A percentile compares a stretch with the other conserved stretches of the same genome.
These are phyloP conservation scores for Chamaetylas fuelleborni DNA, from an alignment of 2,113 vertebrate species.

Conservation along the genomic window DNA sequence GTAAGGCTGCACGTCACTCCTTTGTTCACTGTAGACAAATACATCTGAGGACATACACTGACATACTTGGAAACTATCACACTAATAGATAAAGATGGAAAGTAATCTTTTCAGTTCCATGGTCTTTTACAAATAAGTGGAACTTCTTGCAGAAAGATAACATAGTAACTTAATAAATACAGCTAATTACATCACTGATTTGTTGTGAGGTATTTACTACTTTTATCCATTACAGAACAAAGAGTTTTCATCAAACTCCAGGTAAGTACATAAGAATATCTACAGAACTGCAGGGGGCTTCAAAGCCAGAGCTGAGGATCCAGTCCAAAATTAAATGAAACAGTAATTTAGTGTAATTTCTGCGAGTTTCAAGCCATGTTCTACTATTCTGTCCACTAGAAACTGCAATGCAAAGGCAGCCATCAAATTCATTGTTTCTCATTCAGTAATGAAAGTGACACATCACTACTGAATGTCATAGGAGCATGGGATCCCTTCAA, in stretches of 20 bases:
- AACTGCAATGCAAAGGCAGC: background rate
- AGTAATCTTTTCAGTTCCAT: background rate
- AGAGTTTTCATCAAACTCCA: background rate
- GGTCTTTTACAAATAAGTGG: background rate
- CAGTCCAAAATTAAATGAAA: background rate
- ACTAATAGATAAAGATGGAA: background rate
- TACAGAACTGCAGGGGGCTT: background rate
- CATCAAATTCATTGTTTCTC: background rate
- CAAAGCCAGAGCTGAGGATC: background rate
- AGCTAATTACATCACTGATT: background rate
- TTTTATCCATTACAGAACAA: background rate
- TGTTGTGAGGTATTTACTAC: background rate
- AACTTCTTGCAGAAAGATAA: background rate
- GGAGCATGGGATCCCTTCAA: background rate
- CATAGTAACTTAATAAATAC: background rate
- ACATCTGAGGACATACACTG: background rate
- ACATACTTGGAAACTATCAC: background rate
- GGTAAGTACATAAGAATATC: background rate
- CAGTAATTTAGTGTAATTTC: background rate
- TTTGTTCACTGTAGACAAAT: background rate
- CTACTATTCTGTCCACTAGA: background rate
- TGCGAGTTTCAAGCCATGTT: background rate
- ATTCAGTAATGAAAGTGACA: background rate
- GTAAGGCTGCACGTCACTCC: background rate
- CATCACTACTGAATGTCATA: background rate